These are phyloP conservation scores for Agriotes lineatus DNA, from an alignment of 2,888 invertebrate species.

Conservation along the genomic window DNA sequence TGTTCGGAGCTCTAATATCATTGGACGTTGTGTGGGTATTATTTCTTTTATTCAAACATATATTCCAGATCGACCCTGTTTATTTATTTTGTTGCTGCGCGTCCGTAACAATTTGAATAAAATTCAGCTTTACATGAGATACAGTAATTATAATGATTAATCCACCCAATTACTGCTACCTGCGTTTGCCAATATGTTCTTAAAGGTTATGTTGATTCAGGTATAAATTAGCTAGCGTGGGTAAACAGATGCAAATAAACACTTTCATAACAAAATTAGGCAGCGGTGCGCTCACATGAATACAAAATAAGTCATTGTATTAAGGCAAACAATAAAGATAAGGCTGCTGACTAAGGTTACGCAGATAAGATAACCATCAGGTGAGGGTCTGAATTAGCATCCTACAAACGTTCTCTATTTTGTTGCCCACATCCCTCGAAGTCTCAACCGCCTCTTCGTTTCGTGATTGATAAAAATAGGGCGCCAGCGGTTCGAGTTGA, in stretches of 20 bases:
- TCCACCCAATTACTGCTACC: too few species aligned
- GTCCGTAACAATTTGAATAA: too few species aligned
- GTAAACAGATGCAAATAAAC: conserved; percentile 2
- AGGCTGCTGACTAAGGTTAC: conserved; percentile 28
- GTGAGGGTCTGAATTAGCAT: conserved; percentile 37
- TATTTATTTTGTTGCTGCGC: too few species aligned
- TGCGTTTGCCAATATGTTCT: too few species aligned
- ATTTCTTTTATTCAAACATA: too few species aligned
- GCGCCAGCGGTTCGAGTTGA: conserved; percentile 2
- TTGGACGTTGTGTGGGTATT: too few species aligned
- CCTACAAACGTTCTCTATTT: conserved; percentile 16
- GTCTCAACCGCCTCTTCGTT: conserved; percentile 1
- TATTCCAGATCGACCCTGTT: too few species aligned
- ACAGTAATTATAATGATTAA: too few species aligned
- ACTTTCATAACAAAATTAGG: conserved; percentile 9
- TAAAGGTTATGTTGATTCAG: background rate
- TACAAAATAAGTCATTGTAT: conserved; percentile 33
- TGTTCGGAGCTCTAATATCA: too few species aligned
- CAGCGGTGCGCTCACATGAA: conserved; percentile 18
- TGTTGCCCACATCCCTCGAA: conserved; percentile 2
- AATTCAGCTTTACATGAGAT: too few species aligned
- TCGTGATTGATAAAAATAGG: conserved; percentile 17
- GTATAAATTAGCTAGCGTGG: background rate
- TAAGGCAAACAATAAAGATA: conserved; percentile 30
- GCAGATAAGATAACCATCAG: conserved; percentile 32